Base-by-base conservation (phyloP, 2,113 vertebrate species). In the Epinephelus cyanopodus region DNA sequence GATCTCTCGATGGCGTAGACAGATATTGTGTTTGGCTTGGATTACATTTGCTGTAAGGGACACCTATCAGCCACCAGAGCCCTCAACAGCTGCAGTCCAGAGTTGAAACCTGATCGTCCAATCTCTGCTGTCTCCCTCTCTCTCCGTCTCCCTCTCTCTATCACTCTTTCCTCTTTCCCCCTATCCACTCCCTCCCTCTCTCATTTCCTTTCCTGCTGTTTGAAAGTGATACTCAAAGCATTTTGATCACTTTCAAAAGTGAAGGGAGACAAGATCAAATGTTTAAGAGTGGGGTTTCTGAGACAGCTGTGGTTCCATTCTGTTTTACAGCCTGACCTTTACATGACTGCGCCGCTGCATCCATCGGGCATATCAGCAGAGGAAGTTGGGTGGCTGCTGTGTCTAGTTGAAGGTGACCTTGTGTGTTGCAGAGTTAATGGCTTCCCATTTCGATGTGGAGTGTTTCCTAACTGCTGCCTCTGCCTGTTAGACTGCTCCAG, bases 1-100 rank as follows among this genome's bases (percentile, higher is more conserved):
- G 82, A 90, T 93, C 82, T 93, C 87, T 84, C 65, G 37, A 77
- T 76, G 83, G 84, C 74, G 8, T 70, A 74, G 82, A 73, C 82
- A 88, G 87, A 92, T 92, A 93, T 92, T 88, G 87, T 80, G 89
- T 93, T 94, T 87, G 82, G 77, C 89, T 94, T 86, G 75, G 84
- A 91, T 94, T 93, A 85, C 87, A 71, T 76, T 83, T 88, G 77
- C 88, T 90, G 88, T 91, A 92, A 92, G 86, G 74, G 84, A 92
- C 77, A 87, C 77, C 70, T 69, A 68, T 74, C 71, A 85, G 87
- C 79, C 84, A 83, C 17, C 64, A 79, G 80, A 79, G 70, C 82
- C 74, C 85, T 77, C 60, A 91, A 95, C 94, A 93, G 92, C 93
- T 95, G 92, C 88, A 82, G 67, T 72, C 66, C 89, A 84, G 83